Evolutionary conservation across 2,113 vertebrate genomes (phyloP).

Genomic region (Cinclus mexicanus): DNA sequence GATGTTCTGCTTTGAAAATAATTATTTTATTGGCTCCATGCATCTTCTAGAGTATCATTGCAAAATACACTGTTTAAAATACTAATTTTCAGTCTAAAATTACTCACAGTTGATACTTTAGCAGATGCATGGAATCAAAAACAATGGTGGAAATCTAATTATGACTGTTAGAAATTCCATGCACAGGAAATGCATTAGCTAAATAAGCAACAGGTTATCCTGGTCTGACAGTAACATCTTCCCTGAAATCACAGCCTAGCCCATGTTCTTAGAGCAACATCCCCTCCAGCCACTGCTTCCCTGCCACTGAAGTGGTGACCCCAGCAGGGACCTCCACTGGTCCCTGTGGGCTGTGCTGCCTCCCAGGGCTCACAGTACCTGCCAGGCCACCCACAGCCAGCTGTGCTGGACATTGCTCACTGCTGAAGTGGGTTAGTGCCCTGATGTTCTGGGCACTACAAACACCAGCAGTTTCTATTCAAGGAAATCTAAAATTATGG

Average conservation of each 20-base stretch:
- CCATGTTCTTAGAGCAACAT: background rate
- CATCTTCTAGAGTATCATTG: background rate
- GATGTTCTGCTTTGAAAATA: background rate
- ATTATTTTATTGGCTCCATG: background rate
- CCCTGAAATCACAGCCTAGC: background rate
- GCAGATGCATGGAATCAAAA: background rate
- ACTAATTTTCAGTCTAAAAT: background rate
- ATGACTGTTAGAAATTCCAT: background rate
- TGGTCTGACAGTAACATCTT: background rate
- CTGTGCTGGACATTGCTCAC: background rate
- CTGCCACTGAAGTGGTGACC: background rate
- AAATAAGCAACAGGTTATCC: background rate
- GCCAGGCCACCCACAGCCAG: background rate
- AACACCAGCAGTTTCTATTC: background rate
- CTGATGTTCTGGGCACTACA: background rate
- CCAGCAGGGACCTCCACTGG: background rate
- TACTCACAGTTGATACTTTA: background rate
- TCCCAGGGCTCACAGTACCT: no score
- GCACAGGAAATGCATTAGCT: background rate
- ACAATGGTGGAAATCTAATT: background rate
- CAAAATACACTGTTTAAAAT: background rate
- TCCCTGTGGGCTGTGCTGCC: background rate
- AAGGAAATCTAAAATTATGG: constrained; percentile 7
- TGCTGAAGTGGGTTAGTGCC: background rate
- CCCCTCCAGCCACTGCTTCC: background rate